phyloP scores from a whole-genome alignment of 1,140 invertebrate genomes.

The Lordiphosa collinella region DNA sequence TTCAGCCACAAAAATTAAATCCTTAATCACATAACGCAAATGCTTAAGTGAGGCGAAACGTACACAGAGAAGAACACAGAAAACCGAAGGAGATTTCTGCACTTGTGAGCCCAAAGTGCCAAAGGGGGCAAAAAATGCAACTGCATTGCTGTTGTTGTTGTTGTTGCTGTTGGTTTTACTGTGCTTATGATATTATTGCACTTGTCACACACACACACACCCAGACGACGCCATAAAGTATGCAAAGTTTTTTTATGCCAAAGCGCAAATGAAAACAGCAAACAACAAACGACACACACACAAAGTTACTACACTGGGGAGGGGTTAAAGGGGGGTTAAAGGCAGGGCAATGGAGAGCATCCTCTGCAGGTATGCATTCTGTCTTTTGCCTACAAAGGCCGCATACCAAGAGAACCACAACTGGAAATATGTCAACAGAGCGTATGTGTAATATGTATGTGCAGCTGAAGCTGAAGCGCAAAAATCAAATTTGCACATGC shows the following conservation, averaged over 20 bases:
- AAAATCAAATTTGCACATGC: conserved; percentile 72
- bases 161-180: conserved; percentile 27
- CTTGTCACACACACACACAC: conserved; percentile 44
- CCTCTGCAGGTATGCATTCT: conserved; percentile 40
- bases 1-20: conserved; percentile 43
- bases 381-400: conserved; percentile 35
- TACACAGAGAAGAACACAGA: neutral
- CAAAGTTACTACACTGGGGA: conserved; percentile 14
- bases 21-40: conserved; percentile 72
- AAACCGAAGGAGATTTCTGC: conserved; percentile 27
- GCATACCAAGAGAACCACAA: conserved; percentile 38
- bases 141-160: too few relatives aligned
- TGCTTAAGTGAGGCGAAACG: conserved; percentile 24
- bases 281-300: conserved; percentile 38
- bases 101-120: conserved; percentile 35
- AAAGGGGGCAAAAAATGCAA: conserved; percentile 26
- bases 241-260: conserved; percentile 70
- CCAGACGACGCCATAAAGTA: conserved; percentile 58
- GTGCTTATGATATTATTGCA: conserved; percentile 74
- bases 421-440: conserved; percentile 67
- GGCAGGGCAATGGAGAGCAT: neutral
- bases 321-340: too few relatives aligned
- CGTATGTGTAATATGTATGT: conserved; percentile 63
- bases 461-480: conserved; percentile 17
- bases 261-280: conserved; percentile 69